A percentile compares a stretch with the other conserved stretches of the same genome.
phyloP scores from a whole-genome alignment of 2,888 invertebrate genomes.

The Venusia cambrica region DNA sequence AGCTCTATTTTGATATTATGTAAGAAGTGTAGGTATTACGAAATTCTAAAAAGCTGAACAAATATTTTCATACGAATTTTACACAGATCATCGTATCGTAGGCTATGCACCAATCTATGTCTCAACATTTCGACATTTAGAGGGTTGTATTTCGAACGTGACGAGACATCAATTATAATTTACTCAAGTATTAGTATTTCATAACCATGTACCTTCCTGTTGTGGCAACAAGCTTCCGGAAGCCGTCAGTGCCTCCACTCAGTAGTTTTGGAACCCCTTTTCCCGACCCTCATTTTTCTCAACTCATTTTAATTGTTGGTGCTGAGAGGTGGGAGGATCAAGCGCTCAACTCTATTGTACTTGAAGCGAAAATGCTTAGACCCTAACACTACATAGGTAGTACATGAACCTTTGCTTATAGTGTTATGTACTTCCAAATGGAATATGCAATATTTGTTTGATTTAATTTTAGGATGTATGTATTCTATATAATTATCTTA shows the following conservation, averaged over 20 bases:
- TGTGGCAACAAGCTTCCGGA: constrained; percentile 42
- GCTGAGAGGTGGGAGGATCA: constrained; percentile 74
- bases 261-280: constrained; percentile 60
- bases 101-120: no score
- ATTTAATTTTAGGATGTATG: no score
- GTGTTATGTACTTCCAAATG: constrained; percentile 35
- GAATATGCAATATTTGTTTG: no score
- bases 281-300: constrained; percentile 57
- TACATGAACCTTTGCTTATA: constrained; percentile 27
- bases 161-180: constrained; percentile 68
- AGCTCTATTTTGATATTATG: constrained; percentile 11
- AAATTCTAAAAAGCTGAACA: no score
- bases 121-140: no score
- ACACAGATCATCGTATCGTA: no score
- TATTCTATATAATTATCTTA: no score
- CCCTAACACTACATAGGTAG: no score
- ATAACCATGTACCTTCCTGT: constrained; percentile 59
- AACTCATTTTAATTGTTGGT: constrained; percentile 73
- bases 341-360: constrained; percentile 63
- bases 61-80: no score
- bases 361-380: constrained; percentile 48
- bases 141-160: no score
- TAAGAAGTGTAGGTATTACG: constrained; percentile 16
- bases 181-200: constrained; percentile 57
- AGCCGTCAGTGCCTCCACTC: constrained; percentile 65